These are phyloP conservation scores for Telenomus remus DNA, from an alignment of 1,140 invertebrate species.

Conservation along the genomic window DNA sequence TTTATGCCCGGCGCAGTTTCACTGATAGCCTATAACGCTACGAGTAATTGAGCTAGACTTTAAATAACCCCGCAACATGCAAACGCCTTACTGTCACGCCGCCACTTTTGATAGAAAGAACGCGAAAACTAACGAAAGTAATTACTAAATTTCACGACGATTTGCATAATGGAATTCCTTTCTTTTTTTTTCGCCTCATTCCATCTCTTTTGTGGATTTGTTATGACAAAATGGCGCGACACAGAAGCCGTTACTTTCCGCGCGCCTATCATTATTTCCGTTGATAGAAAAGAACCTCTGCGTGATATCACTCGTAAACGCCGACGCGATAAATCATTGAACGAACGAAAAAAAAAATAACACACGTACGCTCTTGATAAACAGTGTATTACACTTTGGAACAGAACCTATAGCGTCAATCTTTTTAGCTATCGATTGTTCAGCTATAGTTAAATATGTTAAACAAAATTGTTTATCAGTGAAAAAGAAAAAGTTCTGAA, in stretches of 20 bases:
- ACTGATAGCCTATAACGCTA: constrained; percentile 38
- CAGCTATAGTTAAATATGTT: neutral
- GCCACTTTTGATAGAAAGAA: constrained; percentile 44
- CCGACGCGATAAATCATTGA: constrained; percentile 20
- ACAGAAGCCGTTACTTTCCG: constrained; percentile 4
- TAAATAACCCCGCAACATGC: constrained; percentile 55
- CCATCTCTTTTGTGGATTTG: constrained; percentile 11
- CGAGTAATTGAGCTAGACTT: constrained; percentile 49
- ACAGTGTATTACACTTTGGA: neutral
- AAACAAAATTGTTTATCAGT: neutral
- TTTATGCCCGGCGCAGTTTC: constrained; percentile 28
- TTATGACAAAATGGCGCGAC: constrained; percentile 18
- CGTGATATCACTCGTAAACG: constrained; percentile 8
- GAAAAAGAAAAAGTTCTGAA: neutral
- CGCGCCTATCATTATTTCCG: constrained; percentile 6
- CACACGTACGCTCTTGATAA: constrained; percentile 7
- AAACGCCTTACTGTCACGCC: constrained; percentile 50
- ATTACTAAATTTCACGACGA: constrained; percentile 36
- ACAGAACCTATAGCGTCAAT: neutral
- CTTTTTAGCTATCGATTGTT: constrained; percentile 34
- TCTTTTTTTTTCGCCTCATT: constrained; percentile 10
- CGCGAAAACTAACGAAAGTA: constrained; percentile 34
- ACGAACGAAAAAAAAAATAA: neutral
- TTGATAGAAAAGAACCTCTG: constrained; percentile 4
- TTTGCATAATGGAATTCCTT: constrained; percentile 32